phyloP scores from a whole-genome alignment of 2,113 vertebrate species.

The Marcusenius ussheri region DNA sequence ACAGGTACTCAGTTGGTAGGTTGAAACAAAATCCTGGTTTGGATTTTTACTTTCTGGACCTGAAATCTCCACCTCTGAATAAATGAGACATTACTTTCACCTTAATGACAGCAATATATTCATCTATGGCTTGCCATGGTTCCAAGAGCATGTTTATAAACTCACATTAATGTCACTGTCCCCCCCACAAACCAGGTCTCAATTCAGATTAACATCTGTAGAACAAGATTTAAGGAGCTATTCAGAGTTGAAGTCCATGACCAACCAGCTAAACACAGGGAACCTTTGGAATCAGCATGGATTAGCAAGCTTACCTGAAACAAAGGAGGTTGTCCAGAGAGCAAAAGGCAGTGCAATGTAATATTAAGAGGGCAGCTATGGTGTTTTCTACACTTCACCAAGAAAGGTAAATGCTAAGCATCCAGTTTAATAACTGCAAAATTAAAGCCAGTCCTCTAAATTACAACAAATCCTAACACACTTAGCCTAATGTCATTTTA shows the following conservation, averaged over 20 bases:
- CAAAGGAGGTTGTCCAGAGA: background rate
- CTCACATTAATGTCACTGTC: background rate
- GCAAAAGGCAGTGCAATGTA: background rate
- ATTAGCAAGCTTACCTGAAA: background rate
- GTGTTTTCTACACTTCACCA: background rate
- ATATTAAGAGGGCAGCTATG: background rate
- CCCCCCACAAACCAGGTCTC: background rate
- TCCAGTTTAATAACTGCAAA: background rate
- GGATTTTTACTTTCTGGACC: no score
- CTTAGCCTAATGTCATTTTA: background rate
- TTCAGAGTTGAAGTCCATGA: background rate
- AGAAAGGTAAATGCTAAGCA: background rate
- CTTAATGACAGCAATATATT: background rate
- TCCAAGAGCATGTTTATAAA: background rate
- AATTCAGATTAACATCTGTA: background rate
- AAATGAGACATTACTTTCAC: background rate
- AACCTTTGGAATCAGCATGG: background rate
- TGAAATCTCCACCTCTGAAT: no score
- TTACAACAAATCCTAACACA: background rate
- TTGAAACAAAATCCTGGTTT: no score
- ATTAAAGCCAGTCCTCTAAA: background rate
- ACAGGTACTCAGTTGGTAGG: no score
- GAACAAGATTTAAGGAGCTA: background rate
- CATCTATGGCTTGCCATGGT: background rate
- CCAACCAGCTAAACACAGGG: background rate